A percentile compares a stretch with the other conserved stretches of the same genome.
These are phyloP conservation scores for Cyprinella venusta DNA, from an alignment of 2,797 vertebrate species.

Conservation along the genomic window DNA sequence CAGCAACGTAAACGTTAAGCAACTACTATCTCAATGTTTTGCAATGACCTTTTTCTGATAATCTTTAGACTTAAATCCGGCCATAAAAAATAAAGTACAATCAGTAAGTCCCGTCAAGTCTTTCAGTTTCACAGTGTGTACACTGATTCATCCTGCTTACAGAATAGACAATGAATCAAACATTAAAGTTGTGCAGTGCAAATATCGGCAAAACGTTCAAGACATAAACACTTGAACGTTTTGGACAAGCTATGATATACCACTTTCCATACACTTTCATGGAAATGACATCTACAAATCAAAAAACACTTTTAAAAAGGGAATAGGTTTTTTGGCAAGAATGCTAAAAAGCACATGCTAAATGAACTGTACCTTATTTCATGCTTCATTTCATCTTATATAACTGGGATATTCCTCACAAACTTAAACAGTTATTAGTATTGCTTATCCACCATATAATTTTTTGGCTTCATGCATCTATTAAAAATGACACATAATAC, in stretches of 20 bases:
- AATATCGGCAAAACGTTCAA: conserved; percentile 23
- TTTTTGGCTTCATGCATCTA: conserved; percentile 3
- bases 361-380: conserved; percentile 27
- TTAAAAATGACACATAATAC: background rate
- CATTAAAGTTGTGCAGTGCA: conserved; percentile 39
- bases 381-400: conserved; percentile 43
- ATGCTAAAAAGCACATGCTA: conserved; percentile 40
- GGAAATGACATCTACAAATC: background rate
- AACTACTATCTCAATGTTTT: background rate
- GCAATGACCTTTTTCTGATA: background rate
- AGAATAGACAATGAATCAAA: conserved; percentile 9
- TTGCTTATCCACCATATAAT: conserved; percentile 47
- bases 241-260: background rate
- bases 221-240: background rate
- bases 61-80: background rate
- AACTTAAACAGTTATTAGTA: conserved; percentile 15
- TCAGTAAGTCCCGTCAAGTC: conserved; percentile 3
- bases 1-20: background rate
- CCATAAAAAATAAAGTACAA: background rate
- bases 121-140: conserved; percentile 1
- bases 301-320: background rate
- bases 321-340: background rate
- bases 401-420: conserved; percentile 7
- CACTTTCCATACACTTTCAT: background rate
- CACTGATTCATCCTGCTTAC: conserved; percentile 30